Evolutionary conservation across 2,113 vertebrate genomes (phyloP), one percentile per base, ranked within the genome.

Genomic region (Festucalex cinctus): DNA sequence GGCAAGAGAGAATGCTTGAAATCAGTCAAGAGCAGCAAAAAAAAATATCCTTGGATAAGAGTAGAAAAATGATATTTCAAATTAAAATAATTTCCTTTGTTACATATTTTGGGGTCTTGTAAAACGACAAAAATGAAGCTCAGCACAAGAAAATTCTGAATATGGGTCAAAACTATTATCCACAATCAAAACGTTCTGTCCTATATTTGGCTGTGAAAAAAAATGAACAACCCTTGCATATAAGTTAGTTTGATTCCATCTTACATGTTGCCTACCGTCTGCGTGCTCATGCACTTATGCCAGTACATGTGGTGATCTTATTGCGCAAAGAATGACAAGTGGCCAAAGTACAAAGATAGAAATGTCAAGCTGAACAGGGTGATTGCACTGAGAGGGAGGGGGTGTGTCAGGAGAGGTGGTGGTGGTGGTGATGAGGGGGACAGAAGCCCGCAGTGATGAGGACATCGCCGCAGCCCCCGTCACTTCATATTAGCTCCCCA

Each of bases 401-500:
- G 41, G 35, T 48, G 39, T 44, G 74, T 48, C 60, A 65, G 63
- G 35, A 49, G 79, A 64, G 74, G 70, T 20, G 36, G 62, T 61
- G 76, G 10, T 28, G 24, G 22, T 20, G 43, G 2, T 1, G 43
- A 9, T 66, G 57, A 59, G 10, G 63, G 48, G 36, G 26, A 12
- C 62, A 66, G 71, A 85, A 77, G 81, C 86, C 87, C 58, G 66
- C 73, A 88, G 86, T 84, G 83, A 85, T 79, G 84, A 82, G 78
- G 75, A 65, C 84, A 81, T 83, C n/a, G 66, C 86, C 68, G 66
- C 81, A 87, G 76, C 82, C 75, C 78, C 74, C 88, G 88, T 89
- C 88, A 90, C 85, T 86, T 91, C 81, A 74, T 70, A 85, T 90
- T 89, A 90, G 76, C 64, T 17, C 60, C 76, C 65, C 65, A 68